Conservation (phyloP, 2,888 invertebrate genomes). For the Eulithis prunata region DNA sequence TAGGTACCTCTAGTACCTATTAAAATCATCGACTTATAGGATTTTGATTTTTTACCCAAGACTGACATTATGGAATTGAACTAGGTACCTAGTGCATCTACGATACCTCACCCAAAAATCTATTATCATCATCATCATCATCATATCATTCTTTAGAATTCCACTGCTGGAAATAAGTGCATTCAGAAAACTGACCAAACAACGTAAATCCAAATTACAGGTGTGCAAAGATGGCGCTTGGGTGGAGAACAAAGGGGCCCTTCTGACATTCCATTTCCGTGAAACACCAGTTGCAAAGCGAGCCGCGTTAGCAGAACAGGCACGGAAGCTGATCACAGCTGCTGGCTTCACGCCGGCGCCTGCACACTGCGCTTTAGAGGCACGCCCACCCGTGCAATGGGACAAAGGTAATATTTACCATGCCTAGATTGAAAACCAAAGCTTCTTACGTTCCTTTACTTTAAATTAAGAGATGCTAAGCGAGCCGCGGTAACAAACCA, state of each 20-base stretch:
- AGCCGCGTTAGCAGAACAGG: slow-evolving; percentile 88
- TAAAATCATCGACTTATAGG: no score
- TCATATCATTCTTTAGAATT: no score
- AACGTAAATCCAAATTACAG: slow-evolving; percentile 58
- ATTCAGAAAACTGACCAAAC: background rate
- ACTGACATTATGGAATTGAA: no score
- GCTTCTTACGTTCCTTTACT: no score
- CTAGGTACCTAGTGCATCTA: no score
- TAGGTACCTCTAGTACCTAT: no score
- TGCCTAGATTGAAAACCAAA: background rate
- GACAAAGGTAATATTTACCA: slow-evolving; percentile 87
- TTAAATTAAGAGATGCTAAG: no score
- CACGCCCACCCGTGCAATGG: slow-evolving; percentile 95
- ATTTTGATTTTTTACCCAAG: no score
- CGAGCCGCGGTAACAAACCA: no score
- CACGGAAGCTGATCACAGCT: slow-evolving; percentile 88
- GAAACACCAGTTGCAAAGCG: slow-evolving; percentile 90
- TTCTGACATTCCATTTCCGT: slow-evolving; percentile 94
- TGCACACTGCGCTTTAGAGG: slow-evolving; percentile 95
- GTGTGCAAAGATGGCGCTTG: slow-evolving; percentile 94
- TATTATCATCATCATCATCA: no score
- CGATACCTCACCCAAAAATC: no score
- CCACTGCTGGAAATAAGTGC: no score
- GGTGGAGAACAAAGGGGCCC: slow-evolving; percentile 95
- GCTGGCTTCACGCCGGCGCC: slow-evolving; percentile 91